Base-by-base conservation (phyloP, 2,113 vertebrate species). In the Sander lucioperca region DNA sequence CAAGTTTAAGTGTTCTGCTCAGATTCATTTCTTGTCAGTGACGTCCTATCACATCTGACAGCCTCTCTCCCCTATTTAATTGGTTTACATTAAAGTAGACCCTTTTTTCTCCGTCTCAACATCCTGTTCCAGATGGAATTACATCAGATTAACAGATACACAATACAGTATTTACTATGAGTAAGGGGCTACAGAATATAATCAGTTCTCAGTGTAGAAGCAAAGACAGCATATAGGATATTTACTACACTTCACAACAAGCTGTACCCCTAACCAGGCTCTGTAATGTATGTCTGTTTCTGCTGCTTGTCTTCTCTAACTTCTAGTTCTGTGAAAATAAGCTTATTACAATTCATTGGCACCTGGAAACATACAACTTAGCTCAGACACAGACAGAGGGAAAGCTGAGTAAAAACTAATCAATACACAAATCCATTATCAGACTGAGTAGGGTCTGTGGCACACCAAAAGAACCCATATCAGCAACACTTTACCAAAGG, bases 351-450 rank as follows among this genome's bases (percentile, higher is more conserved):
- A 54, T 53, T 66, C 53, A 59, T 4, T 54, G 33, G 30, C 53
- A 69, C 27, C 27, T 36, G 36, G 67, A 70, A 84, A 62, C 33
- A 70, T 53, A 51, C 18, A 75, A 59, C 30, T 30, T 66, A 66
- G 53, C 59, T 63, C n/a, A 65, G 16, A 69, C 2, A 33, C 61
- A 80, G 69, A 62, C 65, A 50, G 59, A 47, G 23, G 25, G 36
- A 75, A 78, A 43, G 23, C 18, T 10, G 68, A 65, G 53, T 16
- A 12, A 77, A 86, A 80, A 71, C 27, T 65, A 67, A 81, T 86
- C 79, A 59, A 77, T 87, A 21, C 59, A 74, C 73, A 75, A 76
- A 77, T 82, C 27, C 25, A 62, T 84, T 75, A 77, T 82, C 4
- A 67, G 69, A 70, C 53, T 51, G 39, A 0, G 2, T n/a, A 66